phyloP scores from a whole-genome alignment of 2,113 vertebrate species.

The Cnemophilus loriae region DNA sequence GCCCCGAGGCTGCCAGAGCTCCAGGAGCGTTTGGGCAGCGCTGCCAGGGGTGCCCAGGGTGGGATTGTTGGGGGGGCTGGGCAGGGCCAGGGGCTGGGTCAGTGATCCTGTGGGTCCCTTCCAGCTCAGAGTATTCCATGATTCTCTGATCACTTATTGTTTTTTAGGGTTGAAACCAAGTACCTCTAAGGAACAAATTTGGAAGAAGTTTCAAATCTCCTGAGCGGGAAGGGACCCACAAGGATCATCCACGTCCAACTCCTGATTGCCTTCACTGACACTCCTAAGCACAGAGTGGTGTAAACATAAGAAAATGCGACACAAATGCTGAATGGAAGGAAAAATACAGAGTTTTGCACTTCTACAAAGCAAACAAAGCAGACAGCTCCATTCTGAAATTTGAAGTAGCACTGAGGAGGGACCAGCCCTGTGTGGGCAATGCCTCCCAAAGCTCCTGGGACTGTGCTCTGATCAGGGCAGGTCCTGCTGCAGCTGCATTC shows the following conservation, averaged over 20 bases:
- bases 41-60: not conserved
- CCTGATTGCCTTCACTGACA: no score
- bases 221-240: not conserved
- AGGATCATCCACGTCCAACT: no score
- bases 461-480: not conserved
- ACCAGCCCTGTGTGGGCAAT: not conserved
- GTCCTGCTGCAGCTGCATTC: not conserved
- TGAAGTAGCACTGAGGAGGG: not conserved
- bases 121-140: accelerated
- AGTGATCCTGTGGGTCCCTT: not conserved
- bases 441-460: not conserved
- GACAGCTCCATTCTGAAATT: accelerated
- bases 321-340: not conserved
- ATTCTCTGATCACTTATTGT: not conserved
- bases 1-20: not conserved
- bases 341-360: not conserved
- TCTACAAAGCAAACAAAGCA: not conserved
- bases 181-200: not conserved
- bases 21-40: not conserved
- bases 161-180: not conserved
- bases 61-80: not conserved
- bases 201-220: not conserved
- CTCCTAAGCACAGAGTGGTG: not conserved
- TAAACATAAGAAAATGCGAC: not conserved
- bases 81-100: not conserved